A percentile compares a stretch with the other conserved stretches of the same genome.
Conservation (phyloP, 2,797 vertebrate genomes). For the Melanotaenia boesemani region DNA sequence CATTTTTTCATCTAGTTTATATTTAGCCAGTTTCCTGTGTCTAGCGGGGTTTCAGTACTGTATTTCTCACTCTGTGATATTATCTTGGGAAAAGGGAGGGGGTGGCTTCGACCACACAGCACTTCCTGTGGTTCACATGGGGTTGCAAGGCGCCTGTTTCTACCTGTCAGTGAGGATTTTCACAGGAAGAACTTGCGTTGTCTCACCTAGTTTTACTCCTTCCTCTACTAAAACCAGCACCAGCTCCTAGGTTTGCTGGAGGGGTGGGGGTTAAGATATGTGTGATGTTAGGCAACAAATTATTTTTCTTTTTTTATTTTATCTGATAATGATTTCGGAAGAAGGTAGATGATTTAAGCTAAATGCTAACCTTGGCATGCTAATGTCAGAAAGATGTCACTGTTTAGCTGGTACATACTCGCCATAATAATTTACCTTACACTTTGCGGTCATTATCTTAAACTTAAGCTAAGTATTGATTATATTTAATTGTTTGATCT, state of each 20-base stretch:
- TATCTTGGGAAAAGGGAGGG: slow-evolving; percentile 34
- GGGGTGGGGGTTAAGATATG: too few relatives aligned
- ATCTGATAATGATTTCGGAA: too few relatives aligned
- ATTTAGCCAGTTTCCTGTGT: slow-evolving; percentile 24
- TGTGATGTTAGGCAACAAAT: too few relatives aligned
- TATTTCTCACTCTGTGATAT: slow-evolving; percentile 44
- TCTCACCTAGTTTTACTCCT: slow-evolving; percentile 45
- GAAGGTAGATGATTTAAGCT: too few relatives aligned
- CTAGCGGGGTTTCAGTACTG: slow-evolving; percentile 31
- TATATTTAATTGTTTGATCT: not conserved
- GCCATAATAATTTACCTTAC: not conserved
- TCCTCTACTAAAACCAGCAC: slow-evolving; percentile 22
- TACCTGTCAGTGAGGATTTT: slow-evolving; percentile 51
- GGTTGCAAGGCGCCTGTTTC: slow-evolving; percentile 36
- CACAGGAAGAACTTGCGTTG: slow-evolving; percentile 43
- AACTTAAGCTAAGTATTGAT: not conserved
- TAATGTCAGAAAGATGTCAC: too few relatives aligned
- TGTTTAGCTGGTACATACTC: too few relatives aligned
- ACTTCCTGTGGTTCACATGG: slow-evolving; percentile 41
- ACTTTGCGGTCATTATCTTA: not conserved
- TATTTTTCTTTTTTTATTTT: too few relatives aligned
- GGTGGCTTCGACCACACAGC: slow-evolving; percentile 6
- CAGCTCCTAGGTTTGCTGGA: not conserved
- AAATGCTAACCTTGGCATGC: too few relatives aligned
- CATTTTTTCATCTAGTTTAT: slow-evolving; percentile 21